Evolutionary conservation across 2,797 vertebrate species (phyloP).

Genomic region (Synanceia verrucosa): DNA sequence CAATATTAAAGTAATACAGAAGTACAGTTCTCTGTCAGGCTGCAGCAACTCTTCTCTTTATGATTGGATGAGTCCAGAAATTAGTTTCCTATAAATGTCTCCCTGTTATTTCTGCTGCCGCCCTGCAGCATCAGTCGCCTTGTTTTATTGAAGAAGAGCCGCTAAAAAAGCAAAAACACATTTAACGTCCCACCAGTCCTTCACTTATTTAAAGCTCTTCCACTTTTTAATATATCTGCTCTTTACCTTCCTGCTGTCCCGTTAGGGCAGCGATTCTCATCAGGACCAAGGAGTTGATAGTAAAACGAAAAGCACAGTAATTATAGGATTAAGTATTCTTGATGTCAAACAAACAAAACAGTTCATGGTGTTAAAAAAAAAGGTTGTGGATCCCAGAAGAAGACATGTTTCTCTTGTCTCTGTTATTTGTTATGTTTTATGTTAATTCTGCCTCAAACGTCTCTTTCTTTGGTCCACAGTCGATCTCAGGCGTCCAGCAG

Average conservation of each 20-base stretch:
- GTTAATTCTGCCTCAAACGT: not conserved
- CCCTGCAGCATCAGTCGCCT: too few species aligned
- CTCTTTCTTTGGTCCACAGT: slow-evolving; percentile 77
- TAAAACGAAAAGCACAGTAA: not conserved
- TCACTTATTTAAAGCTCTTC: too few species aligned
- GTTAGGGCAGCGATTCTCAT: not conserved
- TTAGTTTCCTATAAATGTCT: not conserved
- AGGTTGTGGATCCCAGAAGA: not conserved
- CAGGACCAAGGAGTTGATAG: not conserved
- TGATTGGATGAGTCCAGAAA: too few species aligned
- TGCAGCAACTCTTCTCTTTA: too few species aligned
- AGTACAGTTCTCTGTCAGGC: too few species aligned
- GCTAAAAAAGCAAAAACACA: too few species aligned
- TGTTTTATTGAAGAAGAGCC: too few species aligned
- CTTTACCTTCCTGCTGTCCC: not conserved
- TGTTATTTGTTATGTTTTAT: too few species aligned
- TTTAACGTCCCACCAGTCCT: not conserved
- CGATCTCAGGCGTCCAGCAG: slow-evolving; percentile 96
- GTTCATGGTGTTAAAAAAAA: not conserved
- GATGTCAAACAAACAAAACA: too few species aligned
- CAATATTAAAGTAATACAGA: not conserved
- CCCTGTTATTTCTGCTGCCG: not conserved
- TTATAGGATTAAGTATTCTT: too few species aligned
- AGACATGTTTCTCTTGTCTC: too few species aligned
- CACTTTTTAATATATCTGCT: not conserved